Evolutionary conservation across 2,888 invertebrate genomes (phyloP), one percentile per base, ranked within the genome.

Genomic region (Hartigia nigra): DNA sequence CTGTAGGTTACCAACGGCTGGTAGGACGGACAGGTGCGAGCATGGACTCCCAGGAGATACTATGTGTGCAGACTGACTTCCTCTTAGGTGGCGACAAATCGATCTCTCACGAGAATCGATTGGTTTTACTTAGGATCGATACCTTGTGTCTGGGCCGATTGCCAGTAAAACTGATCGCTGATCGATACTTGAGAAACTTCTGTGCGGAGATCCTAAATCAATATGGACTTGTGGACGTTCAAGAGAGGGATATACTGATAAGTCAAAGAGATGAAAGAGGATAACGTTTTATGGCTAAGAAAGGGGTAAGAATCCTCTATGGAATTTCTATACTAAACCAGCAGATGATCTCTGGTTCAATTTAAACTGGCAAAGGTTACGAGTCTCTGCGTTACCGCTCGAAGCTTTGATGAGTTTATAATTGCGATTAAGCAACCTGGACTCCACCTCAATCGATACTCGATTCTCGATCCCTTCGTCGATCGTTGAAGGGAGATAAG

Each of bases 291-390:
- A 3, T 9, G 55, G 72, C 2, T 31, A 72, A 72, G 72, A 74
- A 35, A 75, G 78, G 39, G 75, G 35, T 75, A 70, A 78, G 78
- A 74, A 79, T 79, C 78, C 78, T 55, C 55, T 69, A 37, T 72
- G 78, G 78, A 79, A 79, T 79, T 76, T 78, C 78, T 78, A 72
- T 72, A 72, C 72, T 34, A 70, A 76, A 39, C 78, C 37, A 78
- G 37, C 75, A 39, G 39, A 78, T 76, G 78, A 78, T 78, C 75
- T 78, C 70, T 39, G 72, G 72, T 36, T 72, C 70, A 76, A 31
- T 72, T 72, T 34, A 31, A 31, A 31, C 72, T 34, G 31, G 72
- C 31, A 34, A 72, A 32, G 32, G 72, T 31, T 72, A 32, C 32
- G 72, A 72, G 72, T 72, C 72, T 37, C 35, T 12, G 37, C 77